A percentile compares a stretch with the other conserved stretches of the same genome.
Conservation (phyloP, 2,797 vertebrate genomes). For the Natrix natrix region DNA sequence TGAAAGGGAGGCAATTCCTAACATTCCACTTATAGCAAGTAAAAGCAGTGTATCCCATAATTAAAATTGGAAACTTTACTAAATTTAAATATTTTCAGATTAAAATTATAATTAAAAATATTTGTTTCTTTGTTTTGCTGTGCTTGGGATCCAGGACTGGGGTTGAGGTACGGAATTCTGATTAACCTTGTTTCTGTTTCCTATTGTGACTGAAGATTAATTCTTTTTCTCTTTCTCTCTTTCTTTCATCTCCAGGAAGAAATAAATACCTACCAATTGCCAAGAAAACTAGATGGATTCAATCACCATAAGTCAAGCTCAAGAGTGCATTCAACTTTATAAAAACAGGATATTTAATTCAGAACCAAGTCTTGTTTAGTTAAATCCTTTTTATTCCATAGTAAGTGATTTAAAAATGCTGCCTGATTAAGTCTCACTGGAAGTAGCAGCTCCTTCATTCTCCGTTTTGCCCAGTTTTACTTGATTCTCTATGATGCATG, state of each 20-base stretch:
- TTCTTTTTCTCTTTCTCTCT: not conserved
- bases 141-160: not conserved
- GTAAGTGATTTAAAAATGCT: not conserved
- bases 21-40: not conserved
- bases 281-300: not conserved
- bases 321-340: not conserved
- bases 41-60: not conserved
- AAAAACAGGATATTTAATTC: not conserved
- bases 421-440: not conserved
- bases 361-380: not conserved
- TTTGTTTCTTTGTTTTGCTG: not conserved
- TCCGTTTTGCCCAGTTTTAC: not conserved
- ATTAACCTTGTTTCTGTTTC: not conserved
- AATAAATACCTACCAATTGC: not conserved
- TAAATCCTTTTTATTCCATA: not conserved
- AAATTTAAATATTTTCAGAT: not conserved
- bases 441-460: not conserved
- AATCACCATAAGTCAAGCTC: not conserved
- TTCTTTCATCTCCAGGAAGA: not conserved
- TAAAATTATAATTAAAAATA: not conserved
- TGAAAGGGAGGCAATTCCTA: not conserved
- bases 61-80: not conserved
- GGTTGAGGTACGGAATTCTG: not conserved
- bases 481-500: conserved; percentile 29
- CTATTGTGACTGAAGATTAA: not conserved